Percentiles rank a stretch among this genome's conserved stretches.
These are phyloP conservation scores for Cheilosia scutellata DNA, from an alignment of 2,888 invertebrate species.

Conservation along the genomic window DNA sequence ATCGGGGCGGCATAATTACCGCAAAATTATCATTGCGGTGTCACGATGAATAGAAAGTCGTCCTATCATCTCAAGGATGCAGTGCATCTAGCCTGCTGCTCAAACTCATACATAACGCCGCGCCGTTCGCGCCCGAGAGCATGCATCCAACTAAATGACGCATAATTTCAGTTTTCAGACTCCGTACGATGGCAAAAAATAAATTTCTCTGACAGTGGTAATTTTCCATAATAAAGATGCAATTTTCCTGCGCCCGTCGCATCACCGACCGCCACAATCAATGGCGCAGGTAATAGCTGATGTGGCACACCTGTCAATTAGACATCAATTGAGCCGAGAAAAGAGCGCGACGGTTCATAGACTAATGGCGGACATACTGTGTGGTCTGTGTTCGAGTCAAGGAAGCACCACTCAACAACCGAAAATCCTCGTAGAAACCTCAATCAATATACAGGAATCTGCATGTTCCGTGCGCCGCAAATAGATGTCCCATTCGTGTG, in stretches of 20 bases:
- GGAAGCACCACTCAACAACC: not conserved
- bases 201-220: constrained; percentile 51
- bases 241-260: constrained; percentile 31
- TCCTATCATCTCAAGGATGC: constrained; percentile 66
- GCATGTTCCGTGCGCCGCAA: constrained; percentile 67
- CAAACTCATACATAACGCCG: not conserved
- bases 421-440: constrained; percentile 61
- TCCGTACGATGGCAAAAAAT: constrained; percentile 43
- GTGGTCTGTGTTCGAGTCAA: constrained; percentile 47
- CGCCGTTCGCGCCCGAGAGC: constrained; percentile 52
- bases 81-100: constrained; percentile 19
- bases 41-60: constrained; percentile 73
- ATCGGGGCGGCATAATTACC: constrained; percentile 69
- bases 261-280: constrained; percentile 25
- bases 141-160: constrained; percentile 68
- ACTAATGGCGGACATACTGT: constrained; percentile 39
- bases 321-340: constrained; percentile 53
- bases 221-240: constrained; percentile 74
- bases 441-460: constrained; percentile 48
- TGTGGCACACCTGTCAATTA: constrained; percentile 73
- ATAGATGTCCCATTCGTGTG: constrained; percentile 64
- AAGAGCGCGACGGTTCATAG: constrained; percentile 4
- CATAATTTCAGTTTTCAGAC: constrained; percentile 56
- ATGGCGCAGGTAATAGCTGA: constrained; percentile 32
- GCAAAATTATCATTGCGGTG: constrained; percentile 67